Base-by-base conservation (phyloP, 2,888 invertebrate species). In the Steromphala cineraria region DNA sequence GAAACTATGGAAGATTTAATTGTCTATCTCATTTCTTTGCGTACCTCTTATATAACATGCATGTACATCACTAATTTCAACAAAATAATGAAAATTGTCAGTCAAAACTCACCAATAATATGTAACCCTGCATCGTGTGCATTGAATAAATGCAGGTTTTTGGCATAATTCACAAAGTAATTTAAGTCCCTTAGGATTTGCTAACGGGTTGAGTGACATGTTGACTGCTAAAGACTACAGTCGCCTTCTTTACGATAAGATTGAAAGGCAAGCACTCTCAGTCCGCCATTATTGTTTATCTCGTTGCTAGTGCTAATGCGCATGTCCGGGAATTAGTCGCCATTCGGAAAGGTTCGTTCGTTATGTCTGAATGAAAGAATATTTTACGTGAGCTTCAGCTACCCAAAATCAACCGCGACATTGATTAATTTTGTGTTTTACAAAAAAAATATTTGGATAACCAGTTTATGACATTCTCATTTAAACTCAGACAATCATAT, bases 121-220 rank as follows among this genome's bases (percentile, higher is more conserved):
- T 4, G 93, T 93, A 0, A 93, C 92, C 84, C 91, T 87, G 82
- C 93, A 93, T 83, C 90, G 88, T 80, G 91, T 91, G 85, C 93
- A 93, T 80, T 92, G 90, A 79, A 93, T 87, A 87, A 91, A 92
- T 10, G 93, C 93, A 71, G 93, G 93, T 84, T 93, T 93, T 81
- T 92, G 93, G 85, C 93, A 93, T 4, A 93, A 85, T 87, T 93
- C 93, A 86, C 93, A 93, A 0, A 92, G 81, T 46, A 92, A 86
- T 82, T 91, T 92, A 7, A 91, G 86, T 55, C 92, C 93, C 86
- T 93, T 93, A 0, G 93, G 92, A 85, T 92, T 93, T 46, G 93
- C 90, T 46, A 93, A 86, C n/a, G 93, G 93, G 86, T 93, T 93
- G 2, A 93, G 86, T 74, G 91, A 90, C 92, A 92, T 92, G 67